Base-by-base conservation (phyloP, 2,888 invertebrate genomes). In the Galeruca laticollis region DNA sequence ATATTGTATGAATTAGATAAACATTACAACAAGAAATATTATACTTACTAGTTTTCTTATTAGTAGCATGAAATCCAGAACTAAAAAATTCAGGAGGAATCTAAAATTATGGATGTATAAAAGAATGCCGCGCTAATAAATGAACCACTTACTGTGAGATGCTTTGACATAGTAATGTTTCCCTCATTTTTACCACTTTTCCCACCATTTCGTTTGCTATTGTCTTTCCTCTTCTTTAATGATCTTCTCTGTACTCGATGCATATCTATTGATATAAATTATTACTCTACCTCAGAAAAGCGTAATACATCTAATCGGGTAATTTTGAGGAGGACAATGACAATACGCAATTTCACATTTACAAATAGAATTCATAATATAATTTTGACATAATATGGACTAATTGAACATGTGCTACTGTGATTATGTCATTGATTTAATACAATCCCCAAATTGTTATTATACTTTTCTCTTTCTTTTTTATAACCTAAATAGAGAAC, bases 81-180 rank as follows among this genome's bases (percentile, higher is more conserved):
- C 61, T 26, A 59, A 75, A 70, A 52, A 75, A 75, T n/a, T 72
- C 72, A 21, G 72, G 69, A 18, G 76, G 75, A 43, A 77, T 66
- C 78, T 78, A 70, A 54, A 73, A 75, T 37, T 9, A 18, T 20
- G 26, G 18, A 9, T 20, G 9, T 20, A 31, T 5, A 31, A 56
- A 31, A 63, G 3, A 20, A 51, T 31, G 31, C 43, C 21, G 63
- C 33, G 37, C 51, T 20, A 21, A 49, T n/a, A 18, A 33, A 21
- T 20, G 33, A 13, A 26, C 26, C 56, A 75, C 76, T 68, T 65
- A 75, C 76, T 61, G 72, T 75, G 60, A 70, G 60, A 6, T 69
- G 72, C 69, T 74, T 73, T 70, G 68, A 68, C 65, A 74, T 74
- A 64, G 75, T 72, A 52, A 73, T 65, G 69, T 75, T 75, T 76